Conservation (phyloP, 2,113 vertebrate species). For the Equus przewalskii region DNA sequence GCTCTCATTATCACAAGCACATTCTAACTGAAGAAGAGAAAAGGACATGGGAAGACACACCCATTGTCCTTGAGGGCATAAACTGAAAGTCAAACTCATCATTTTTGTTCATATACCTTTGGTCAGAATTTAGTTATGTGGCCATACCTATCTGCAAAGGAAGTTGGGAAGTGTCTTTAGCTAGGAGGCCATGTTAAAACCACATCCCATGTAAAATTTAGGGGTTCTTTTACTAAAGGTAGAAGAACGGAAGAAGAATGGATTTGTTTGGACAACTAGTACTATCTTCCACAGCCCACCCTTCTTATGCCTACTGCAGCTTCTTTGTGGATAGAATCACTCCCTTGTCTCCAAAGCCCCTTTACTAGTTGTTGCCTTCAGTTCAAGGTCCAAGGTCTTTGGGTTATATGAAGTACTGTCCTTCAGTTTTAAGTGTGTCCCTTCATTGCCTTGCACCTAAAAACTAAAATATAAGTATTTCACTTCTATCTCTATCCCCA, state of each 20-base stretch:
- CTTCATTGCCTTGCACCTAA: not conserved
- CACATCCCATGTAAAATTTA: not conserved
- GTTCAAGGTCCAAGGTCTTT: not conserved
- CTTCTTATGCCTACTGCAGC: not conserved
- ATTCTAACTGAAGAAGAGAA: not conserved
- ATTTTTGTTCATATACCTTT: not conserved
- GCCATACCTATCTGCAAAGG: not conserved
- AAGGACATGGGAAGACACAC: not conserved
- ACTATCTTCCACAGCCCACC: not conserved
- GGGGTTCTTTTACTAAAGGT: not conserved
- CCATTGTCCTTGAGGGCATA: not conserved
- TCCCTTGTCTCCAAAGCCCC: not conserved
- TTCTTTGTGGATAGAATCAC: not conserved
- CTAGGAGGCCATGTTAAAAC: not conserved
- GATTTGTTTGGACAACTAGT: not conserved
- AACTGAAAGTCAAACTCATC: not conserved
- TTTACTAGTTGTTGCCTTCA: not conserved
- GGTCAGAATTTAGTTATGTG: not conserved
- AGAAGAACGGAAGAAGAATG: not conserved
- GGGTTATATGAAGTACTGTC: not conserved
- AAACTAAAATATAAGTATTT: not conserved
- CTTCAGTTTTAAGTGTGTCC: not conserved
- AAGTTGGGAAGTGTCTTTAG: not conserved
- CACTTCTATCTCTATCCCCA: not conserved
- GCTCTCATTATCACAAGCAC: not conserved